A percentile compares a stretch with the other conserved stretches of the same genome.
These are phyloP conservation scores for Anabacerthia variegaticeps DNA, from an alignment of 2,797 vertebrate species.

Conservation along the genomic window DNA sequence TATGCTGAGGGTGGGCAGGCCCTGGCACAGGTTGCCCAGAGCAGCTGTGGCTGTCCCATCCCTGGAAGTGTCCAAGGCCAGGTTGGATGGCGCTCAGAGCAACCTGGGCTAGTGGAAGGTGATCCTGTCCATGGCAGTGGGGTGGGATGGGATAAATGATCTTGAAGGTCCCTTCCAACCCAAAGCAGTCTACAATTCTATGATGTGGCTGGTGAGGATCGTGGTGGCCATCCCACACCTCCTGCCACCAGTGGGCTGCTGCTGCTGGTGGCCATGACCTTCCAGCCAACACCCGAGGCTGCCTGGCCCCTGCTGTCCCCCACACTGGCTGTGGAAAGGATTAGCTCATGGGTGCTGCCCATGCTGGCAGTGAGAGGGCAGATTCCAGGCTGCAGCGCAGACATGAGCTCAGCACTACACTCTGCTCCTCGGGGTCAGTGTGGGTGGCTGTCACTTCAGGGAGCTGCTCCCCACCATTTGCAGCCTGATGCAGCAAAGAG, in stretches of 20 bases:
- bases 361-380: not conserved
- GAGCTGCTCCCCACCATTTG: not conserved
- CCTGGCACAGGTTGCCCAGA: not conserved
- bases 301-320: fast-evolving
- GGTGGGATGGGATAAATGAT: no score
- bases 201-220: not conserved
- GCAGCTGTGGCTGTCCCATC: not conserved
- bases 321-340: not conserved
- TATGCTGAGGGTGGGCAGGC: not conserved
- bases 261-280: not conserved
- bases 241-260: not conserved
- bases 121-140: not conserved
- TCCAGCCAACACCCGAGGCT: not conserved
- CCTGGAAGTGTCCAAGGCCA: not conserved
- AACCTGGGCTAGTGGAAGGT: not conserved
- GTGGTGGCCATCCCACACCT: not conserved
- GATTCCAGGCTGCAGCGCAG: not conserved
- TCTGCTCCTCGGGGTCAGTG: fast-evolving
- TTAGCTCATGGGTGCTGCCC: not conserved
- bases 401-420: not conserved
- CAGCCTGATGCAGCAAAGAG: not conserved
- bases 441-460: not conserved
- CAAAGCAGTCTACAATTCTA: not conserved
- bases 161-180: not conserved
- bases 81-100: fast-evolving